Evolutionary conservation across 2,113 vertebrate genomes (phyloP).

Genomic region (Tyrannus savana): DNA sequence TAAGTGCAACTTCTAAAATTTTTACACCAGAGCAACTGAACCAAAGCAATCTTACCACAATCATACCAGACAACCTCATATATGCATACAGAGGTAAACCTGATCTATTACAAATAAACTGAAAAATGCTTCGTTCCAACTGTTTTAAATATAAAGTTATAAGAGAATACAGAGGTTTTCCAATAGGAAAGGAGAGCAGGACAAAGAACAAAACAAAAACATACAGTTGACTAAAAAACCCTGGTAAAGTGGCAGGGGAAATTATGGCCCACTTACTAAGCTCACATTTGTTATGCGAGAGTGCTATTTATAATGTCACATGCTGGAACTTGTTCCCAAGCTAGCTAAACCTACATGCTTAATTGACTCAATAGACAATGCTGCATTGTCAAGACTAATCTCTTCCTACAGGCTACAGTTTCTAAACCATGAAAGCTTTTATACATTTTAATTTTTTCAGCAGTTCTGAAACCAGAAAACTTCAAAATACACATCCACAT

Average conservation of each 20-base stretch:
- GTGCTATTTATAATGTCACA: constrained; percentile 87
- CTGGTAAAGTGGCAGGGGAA: constrained; percentile 70
- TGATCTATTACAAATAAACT: not conserved
- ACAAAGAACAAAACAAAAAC: not conserved
- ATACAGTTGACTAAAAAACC: constrained; percentile 51
- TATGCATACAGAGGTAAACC: not conserved
- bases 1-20: not conserved
- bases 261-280: constrained; percentile 84
- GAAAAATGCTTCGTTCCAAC: not conserved
- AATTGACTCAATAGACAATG: constrained; percentile 77
- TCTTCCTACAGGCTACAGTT: constrained; percentile 66
- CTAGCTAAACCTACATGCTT: constrained; percentile 78
- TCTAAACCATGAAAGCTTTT: constrained; percentile 55
- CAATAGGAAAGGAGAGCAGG: not conserved
- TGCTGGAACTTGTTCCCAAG: constrained; percentile 75
- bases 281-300: constrained; percentile 79
- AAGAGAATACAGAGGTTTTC: not conserved
- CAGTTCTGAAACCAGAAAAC: not conserved
- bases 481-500: not conserved
- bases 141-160: not conserved
- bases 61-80: not conserved
- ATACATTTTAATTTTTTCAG: not conserved
- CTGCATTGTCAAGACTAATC: constrained; percentile 72
- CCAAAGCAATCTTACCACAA: not conserved
- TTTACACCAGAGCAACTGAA: not conserved